phyloP scores from a whole-genome alignment of 1,140 invertebrate species.

The Druon quercuslanigerum region DNA sequence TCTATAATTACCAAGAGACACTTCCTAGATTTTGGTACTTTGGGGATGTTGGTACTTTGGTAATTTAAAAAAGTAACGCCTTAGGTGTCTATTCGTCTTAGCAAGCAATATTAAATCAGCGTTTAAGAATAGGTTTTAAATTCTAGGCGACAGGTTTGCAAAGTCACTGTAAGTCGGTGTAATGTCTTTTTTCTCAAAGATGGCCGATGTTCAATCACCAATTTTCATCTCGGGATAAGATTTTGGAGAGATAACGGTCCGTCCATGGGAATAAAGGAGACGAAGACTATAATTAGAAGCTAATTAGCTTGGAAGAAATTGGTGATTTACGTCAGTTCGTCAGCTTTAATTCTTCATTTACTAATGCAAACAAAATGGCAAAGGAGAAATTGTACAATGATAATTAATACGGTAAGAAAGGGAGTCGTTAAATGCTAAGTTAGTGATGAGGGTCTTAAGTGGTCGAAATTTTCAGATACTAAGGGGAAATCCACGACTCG shows the following conservation, averaged over 20 bases:
- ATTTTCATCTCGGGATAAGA: not conserved
- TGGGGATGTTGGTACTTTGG: conserved; percentile 33
- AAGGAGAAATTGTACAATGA: not conserved
- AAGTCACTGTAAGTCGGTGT: no score
- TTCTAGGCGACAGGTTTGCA: not conserved
- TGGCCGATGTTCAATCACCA: not conserved
- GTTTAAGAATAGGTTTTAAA: conserved; percentile 36
- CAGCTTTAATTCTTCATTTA: not conserved
- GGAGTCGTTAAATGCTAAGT: conserved; percentile 6
- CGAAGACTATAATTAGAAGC: not conserved
- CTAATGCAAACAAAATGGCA: not conserved
- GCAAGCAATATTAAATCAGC: conserved; percentile 37
- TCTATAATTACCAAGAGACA: conserved; percentile 31
- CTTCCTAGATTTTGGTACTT: not conserved
- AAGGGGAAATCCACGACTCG: no score
- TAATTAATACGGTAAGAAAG: not conserved
- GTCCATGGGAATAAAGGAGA: not conserved
- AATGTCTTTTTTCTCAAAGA: not conserved
- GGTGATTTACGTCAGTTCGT: not conserved
- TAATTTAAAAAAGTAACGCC: conserved; percentile 37
- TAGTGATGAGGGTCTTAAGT: not conserved
- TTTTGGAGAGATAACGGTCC: not conserved
- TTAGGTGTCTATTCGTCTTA: conserved; percentile 42
- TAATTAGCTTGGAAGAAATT: not conserved
- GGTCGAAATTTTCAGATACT: not conserved